Conservation (phyloP, 2,888 invertebrate genomes). For the Chesias legatella region DNA sequence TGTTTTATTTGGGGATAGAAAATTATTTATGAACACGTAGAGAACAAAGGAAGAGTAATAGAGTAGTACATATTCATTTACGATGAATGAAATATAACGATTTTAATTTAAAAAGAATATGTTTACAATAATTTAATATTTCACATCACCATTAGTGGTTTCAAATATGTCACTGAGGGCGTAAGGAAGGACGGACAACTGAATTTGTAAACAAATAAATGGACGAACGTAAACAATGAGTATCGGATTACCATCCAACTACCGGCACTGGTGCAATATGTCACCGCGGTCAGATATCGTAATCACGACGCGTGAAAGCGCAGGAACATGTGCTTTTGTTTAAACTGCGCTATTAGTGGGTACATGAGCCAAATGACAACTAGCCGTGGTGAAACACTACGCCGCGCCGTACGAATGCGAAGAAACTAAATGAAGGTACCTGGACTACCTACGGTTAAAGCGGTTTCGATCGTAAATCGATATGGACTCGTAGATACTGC, state of each 20-base stretch:
- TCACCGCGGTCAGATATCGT: slow-evolving; percentile 60
- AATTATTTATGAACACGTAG: no score
- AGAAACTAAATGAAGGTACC: slow-evolving; percentile 24
- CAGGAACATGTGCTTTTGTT: slow-evolving; percentile 65
- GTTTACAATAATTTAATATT: no score
- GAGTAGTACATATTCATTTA: no score
- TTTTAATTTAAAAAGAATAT: no score
- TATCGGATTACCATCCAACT: slow-evolving; percentile 30
- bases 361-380: slow-evolving; percentile 72
- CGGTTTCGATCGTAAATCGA: slow-evolving; percentile 57
- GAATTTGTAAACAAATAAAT: slow-evolving; percentile 22
- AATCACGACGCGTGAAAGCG: slow-evolving; percentile 69
- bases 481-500: slow-evolving; percentile 35
- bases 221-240: slow-evolving; percentile 39
- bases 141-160: no score
- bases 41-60: no score
- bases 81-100: no score
- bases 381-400: slow-evolving; percentile 61
- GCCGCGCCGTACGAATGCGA: slow-evolving; percentile 44
- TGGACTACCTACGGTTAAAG: slow-evolving; percentile 41
- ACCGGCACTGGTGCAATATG: slow-evolving; percentile 49
- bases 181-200: background rate
- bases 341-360: slow-evolving; percentile 51
- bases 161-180: background rate
- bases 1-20: no score